Base-by-base conservation (phyloP, 2,113 vertebrate genomes). In the Lonchura striata region DNA sequence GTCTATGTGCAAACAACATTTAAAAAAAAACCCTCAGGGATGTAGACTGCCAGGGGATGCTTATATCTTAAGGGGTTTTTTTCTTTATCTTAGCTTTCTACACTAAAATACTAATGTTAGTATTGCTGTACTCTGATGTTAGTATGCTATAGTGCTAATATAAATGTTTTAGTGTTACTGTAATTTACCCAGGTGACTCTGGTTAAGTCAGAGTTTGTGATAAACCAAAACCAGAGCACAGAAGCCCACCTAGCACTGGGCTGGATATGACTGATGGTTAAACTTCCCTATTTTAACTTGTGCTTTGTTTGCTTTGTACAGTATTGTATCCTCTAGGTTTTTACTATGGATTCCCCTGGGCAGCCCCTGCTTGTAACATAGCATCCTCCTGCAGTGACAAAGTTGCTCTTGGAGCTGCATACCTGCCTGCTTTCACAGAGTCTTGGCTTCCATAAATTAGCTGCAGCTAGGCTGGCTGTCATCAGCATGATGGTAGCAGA, bases 11-110 rank as follows among this genome's bases (percentile, higher is more conserved):
- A 1, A 94, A 47, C 21, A 30, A 1, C 10, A 20, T 35, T 77
- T 76, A 0, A 1, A 0, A 1, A 53, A 79, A 60, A 64, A 3
- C 7, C 21, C 12, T 42, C 17, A 5, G 31, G 25, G 15, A 11
- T 46, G 25, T 30, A 60, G 54, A 44, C 57, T 95, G 46, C 37
- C 54, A 50, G 50, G 31, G n/a, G 13, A 72, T 59, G 25, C 18
- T 61, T 46, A 12, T 41, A 19, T 46, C 35, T 66, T 59, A 81
- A 69, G 25, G 8, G 0, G 0, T 35, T 44, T 50, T 50, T 66
- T 11, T 27, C 19, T 82, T 68, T 31, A 37, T 61, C 5, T 6
- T 44, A 72, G 18, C 61, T 88, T 94, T 92, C 28, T 53, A 7
- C n/a, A 21, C 24, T 75, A 31, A 78, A 86, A 85, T 39, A 52